Evolutionary conservation across 2,113 vertebrate species (phyloP).

Genomic region (Myodes glareolus): DNA sequence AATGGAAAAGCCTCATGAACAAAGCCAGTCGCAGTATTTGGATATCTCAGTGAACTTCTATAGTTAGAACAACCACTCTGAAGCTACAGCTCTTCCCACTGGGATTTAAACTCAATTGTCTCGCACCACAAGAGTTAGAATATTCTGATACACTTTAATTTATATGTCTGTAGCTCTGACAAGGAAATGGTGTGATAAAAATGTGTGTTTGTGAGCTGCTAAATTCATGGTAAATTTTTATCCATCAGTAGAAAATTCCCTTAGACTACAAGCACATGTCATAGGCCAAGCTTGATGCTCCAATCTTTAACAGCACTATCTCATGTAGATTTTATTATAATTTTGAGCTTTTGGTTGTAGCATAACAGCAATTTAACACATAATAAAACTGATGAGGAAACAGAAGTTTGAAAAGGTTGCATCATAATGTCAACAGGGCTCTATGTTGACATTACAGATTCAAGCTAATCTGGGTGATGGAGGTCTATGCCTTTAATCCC

Average conservation of each 20-base stretch:
- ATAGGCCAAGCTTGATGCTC: not conserved
- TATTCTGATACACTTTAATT: not conserved
- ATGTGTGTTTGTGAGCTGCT: not conserved
- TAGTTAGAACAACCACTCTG: not conserved
- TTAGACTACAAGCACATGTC: not conserved
- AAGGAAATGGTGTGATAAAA: not conserved
- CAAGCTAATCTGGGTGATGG: not conserved
- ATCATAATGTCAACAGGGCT: not conserved
- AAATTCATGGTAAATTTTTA: slow-evolving; percentile 2
- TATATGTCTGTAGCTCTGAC: not conserved
- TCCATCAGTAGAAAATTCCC: not conserved
- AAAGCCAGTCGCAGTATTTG: not conserved
- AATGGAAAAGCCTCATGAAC: not conserved
- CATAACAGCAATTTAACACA: slow-evolving; percentile 2
- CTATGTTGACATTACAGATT: not conserved
- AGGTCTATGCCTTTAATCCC: not conserved
- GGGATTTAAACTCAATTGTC: not conserved
- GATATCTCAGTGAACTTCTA: not conserved
- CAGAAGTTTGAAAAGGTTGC: not conserved
- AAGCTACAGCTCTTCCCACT: not conserved
- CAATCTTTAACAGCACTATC: not conserved
- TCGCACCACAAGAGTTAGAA: no score
- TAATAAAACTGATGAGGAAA: not conserved
- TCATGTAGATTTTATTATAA: not conserved
- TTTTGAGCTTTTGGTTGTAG: not conserved